phyloP scores from a whole-genome alignment of 2,888 invertebrate species.

The Gastracanthus pulcherrimus region DNA sequence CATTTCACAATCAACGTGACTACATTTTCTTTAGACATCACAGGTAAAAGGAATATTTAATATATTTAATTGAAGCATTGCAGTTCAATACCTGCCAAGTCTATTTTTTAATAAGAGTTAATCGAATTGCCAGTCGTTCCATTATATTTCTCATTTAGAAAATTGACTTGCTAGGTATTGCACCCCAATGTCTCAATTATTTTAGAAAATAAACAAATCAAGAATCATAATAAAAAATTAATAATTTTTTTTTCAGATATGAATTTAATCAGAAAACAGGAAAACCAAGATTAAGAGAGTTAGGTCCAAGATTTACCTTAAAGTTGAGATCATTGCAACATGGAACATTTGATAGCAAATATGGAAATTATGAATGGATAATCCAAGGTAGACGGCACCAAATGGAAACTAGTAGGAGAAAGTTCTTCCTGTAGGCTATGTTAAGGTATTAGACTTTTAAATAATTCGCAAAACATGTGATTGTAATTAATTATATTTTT shows the following conservation, averaged over 20 bases:
- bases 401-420: slow-evolving; percentile 94
- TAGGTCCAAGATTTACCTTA: slow-evolving; percentile 98
- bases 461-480: slow-evolving; percentile 7
- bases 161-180: too few species aligned
- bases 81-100: too few species aligned
- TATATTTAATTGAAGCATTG: background rate
- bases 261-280: slow-evolving; percentile 90
- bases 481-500: slow-evolving; percentile 40
- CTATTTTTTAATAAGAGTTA: too few species aligned
- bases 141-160: too few species aligned
- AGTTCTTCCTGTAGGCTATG: slow-evolving; percentile 90
- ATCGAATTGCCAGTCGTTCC: too few species aligned
- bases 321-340: slow-evolving; percentile 95
- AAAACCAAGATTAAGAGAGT: slow-evolving; percentile 88
- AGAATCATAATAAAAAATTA: slow-evolving; percentile 20
- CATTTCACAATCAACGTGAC: slow-evolving; percentile 99
- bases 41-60: slow-evolving; percentile 80
- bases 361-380: slow-evolving; percentile 98
- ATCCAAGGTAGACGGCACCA: slow-evolving; percentile 93
- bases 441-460: slow-evolving; percentile 33
- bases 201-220: too few species aligned
- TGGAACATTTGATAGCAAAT: slow-evolving; percentile 98
- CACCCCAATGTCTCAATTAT: too few species aligned
- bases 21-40: slow-evolving; percentile 99
- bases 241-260: slow-evolving; percentile 83